Percentiles rank a stretch among this genome's conserved stretches.
Conservation (phyloP, 2,888 invertebrate genomes). For the Deilephila porcellus region DNA sequence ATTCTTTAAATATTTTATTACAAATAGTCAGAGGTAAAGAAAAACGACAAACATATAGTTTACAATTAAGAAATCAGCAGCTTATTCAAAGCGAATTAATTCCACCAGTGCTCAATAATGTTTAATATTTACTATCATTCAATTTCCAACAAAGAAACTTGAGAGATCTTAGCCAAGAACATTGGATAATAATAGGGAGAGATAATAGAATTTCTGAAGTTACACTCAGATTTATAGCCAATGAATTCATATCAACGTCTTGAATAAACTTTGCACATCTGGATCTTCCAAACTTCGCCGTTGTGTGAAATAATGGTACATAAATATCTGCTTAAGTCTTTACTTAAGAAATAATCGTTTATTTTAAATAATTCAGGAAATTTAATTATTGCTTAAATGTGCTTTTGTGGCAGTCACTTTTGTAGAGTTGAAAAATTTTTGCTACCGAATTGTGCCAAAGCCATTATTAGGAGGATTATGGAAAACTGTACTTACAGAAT, state of each 20-base stretch:
- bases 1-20: too few relatives aligned
- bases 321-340: neutral
- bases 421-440: too few relatives aligned
- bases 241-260: conserved; percentile 6
- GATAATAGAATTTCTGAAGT: conserved; percentile 8
- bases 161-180: neutral
- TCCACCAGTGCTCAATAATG: neutral
- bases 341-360: neutral
- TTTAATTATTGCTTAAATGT: too few relatives aligned
- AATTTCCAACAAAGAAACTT: neutral
- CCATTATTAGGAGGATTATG: too few relatives aligned
- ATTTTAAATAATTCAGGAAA: neutral
- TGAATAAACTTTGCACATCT: conserved; percentile 3
- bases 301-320: conserved; percentile 1
- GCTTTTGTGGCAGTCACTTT: too few relatives aligned
- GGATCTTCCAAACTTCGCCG: conserved; percentile 2
- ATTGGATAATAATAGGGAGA: neutral
- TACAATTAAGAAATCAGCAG: neutral
- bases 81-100: neutral
- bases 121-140: neutral
- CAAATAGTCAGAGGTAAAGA: too few relatives aligned
- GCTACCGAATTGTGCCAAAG: too few relatives aligned
- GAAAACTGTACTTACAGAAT: too few relatives aligned
- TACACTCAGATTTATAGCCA: conserved; percentile 7
- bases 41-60: neutral